Evolutionary conservation across 2,888 invertebrate species (phyloP).

Genomic region (Strigamia maritima): DNA sequence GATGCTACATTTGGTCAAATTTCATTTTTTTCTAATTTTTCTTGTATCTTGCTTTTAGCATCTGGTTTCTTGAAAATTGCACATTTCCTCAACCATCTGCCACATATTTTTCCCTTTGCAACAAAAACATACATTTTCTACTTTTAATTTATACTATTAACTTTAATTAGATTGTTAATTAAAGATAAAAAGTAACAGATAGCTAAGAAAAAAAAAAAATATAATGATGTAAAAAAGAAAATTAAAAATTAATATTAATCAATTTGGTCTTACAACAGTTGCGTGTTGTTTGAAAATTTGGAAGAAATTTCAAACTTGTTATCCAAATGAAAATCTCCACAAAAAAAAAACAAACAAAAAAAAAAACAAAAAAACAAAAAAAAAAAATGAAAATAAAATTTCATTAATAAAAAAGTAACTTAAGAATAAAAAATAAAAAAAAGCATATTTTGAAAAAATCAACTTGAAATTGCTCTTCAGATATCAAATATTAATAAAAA

Average conservation of each 20-base stretch:
- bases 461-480: too few species aligned
- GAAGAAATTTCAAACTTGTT: neutral
- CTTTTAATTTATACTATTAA: neutral
- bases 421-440: too few species aligned
- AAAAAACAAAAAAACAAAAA: neutral
- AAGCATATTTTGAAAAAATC: too few species aligned
- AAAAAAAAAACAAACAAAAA: neutral
- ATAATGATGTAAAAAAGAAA: neutral
- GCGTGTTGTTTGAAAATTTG: neutral
- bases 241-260: neutral
- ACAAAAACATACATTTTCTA: neutral
- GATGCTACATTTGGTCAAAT: neutral
- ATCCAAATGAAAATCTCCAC: neutral
- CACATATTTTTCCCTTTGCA: neutral
- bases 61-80: slow-evolving; percentile 14
- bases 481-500: too few species aligned
- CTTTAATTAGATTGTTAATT: neutral
- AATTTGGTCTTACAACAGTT: neutral
- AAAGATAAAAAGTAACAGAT: neutral
- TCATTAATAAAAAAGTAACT: too few species aligned
- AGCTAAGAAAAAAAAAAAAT: neutral
- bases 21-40: neutral
- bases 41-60: neutral
- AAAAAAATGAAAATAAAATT: neutral
- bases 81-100: slow-evolving; percentile 4